phyloP scores from a whole-genome alignment of 2,797 vertebrate genomes.

The Coilia nasus region DNA sequence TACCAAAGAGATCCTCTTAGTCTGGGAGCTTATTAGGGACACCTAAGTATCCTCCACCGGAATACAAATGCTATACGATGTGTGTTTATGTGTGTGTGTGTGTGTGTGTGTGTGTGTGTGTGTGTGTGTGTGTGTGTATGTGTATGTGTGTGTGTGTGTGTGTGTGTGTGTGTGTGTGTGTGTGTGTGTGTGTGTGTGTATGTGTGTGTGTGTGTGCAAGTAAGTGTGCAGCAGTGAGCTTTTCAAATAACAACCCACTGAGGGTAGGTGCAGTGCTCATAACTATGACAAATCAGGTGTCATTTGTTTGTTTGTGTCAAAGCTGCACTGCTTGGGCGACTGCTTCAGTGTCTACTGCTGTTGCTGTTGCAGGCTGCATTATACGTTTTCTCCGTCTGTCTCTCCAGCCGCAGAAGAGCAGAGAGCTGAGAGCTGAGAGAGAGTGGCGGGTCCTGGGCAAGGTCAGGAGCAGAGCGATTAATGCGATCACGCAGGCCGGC shows the following conservation, averaged over 20 bases:
- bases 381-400: background rate
- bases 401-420: background rate
- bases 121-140: background rate
- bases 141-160: background rate
- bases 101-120: slow-evolving; percentile 2
- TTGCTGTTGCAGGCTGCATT: background rate
- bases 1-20: slow-evolving; percentile 54
- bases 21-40: slow-evolving; percentile 30
- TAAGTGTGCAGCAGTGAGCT: background rate
- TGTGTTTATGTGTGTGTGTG: background rate
- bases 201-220: too few relatives aligned
- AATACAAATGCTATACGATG: background rate
- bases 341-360: background rate
- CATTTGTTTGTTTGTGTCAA: background rate
- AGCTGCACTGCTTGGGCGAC: background rate
- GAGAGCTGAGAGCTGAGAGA: background rate
- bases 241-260: background rate
- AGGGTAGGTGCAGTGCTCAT: background rate
- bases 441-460: background rate
- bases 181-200: background rate
- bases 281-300: background rate
- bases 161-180: slow-evolving; percentile 3
- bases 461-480: background rate
- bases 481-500: background rate
- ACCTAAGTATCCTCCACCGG: slow-evolving; percentile 4